phyloP scores from a whole-genome alignment of 2,113 vertebrate genomes.

The Leptocoma aspasia region DNA sequence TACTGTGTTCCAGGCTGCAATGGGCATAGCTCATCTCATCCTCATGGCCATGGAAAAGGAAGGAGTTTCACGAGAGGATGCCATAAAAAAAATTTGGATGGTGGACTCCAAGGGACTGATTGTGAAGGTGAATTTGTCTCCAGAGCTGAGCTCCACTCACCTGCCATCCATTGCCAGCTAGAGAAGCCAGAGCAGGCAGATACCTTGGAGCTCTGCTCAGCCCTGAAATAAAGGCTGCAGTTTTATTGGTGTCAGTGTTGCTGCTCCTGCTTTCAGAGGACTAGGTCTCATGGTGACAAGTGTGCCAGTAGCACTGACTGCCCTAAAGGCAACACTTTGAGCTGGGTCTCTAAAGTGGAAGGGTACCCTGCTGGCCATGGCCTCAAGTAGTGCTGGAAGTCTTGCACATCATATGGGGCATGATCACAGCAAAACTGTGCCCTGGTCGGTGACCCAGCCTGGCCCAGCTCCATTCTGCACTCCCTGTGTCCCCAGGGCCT shows the following conservation, averaged over 20 bases:
- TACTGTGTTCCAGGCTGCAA: slow-evolving; percentile 79
- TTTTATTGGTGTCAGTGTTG: background rate
- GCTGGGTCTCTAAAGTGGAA: background rate
- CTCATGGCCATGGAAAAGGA: slow-evolving; percentile 95
- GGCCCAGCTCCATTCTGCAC: background rate
- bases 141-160: background rate
- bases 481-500: background rate
- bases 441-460: background rate
- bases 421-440: background rate
- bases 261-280: background rate
- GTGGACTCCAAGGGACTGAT: slow-evolving; percentile 94
- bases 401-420: background rate
- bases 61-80: slow-evolving; percentile 80
- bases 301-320: background rate
- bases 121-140: slow-evolving; percentile 82
- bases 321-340: fast-evolving
- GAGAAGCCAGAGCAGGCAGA: background rate
- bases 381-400: background rate
- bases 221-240: background rate
- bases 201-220: background rate
- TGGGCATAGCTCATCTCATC: slow-evolving; percentile 92
- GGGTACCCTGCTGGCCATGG: background rate
- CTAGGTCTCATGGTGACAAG: background rate
- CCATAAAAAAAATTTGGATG: slow-evolving; percentile 93
- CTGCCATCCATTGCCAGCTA: background rate